Base-by-base conservation (phyloP, 1,140 invertebrate species). In the Nasonia vitripennis region DNA sequence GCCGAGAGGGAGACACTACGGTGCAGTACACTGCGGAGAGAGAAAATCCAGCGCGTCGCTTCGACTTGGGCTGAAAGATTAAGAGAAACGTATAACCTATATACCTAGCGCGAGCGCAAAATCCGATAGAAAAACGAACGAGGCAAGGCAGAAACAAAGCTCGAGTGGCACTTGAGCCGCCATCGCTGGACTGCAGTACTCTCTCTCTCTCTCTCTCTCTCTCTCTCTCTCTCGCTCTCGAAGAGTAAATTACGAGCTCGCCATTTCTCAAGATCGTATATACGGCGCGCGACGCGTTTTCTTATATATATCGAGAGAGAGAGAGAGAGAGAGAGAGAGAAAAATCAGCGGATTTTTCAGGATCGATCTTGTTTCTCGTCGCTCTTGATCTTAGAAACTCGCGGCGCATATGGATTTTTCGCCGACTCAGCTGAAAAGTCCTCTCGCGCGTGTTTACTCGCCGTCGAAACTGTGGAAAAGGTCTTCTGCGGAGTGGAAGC, bases 201-300 rank as follows among this genome's bases (percentile, higher is more conserved):
- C 27, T 27, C 27, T 27, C 27, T 27, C 27, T 27, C 27, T 27
- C 27, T 27, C 27, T 27, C 27, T 27, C 27, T 27, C 27, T 27
- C 27, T 27, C 27, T 27, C 27, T 27, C 27, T 27, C 27, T 27
- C 27, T 27, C 27, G 0, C 1, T 55, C 71, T 37, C 10, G 23
- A 37, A 20, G 31, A 12, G 68, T 31, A 75, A 75, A 75, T 75
- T 75, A 75, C 73, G 34, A 75, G 73, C 14, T 75, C 1, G 37
- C 68, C 68, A 71, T 71, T 71, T 71, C 68, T 71, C 68, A 31
- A 27, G 23, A n/a, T 71, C 68, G n/a, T n/a, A 27, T 27, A 27
- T 27, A 27, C 27, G 1, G 27, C 27, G n/a, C 20, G 7, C 62
- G 23, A 71, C 55, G 5, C 20, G 17, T 17, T 7, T 62, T 17